Conservation (phyloP, 2,113 vertebrate species). For the Apus apus region DNA sequence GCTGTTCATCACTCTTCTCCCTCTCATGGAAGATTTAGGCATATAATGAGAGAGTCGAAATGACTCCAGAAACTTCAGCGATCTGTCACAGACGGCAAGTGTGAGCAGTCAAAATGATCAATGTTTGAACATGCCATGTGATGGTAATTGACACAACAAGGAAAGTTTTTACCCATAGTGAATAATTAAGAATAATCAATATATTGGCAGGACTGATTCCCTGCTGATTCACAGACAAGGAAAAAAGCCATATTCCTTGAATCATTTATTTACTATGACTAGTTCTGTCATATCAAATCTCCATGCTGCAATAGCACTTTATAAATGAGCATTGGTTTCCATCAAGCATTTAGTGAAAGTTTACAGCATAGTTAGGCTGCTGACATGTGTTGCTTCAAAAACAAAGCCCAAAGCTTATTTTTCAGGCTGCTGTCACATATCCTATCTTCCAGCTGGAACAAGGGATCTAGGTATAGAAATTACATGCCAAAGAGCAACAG, state of each 20-base stretch:
- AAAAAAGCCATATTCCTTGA: not conserved
- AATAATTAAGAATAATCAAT: slow-evolving; percentile 48
- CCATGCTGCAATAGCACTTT: not conserved
- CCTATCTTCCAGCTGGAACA: not conserved
- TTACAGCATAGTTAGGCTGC: not conserved
- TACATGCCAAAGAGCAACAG: not conserved
- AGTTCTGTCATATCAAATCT: not conserved
- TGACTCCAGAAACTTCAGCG: not conserved
- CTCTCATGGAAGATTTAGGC: slow-evolving; percentile 12
- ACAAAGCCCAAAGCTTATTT: not conserved
- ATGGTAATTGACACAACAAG: slow-evolving; percentile 27
- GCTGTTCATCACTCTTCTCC: not conserved
- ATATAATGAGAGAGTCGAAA: slow-evolving; percentile 24
- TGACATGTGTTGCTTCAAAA: not conserved
- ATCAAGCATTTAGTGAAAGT: not conserved
- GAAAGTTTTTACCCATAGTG: not conserved
- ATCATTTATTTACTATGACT: not conserved
- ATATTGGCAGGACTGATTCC: slow-evolving; percentile 22
- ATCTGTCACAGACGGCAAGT: slow-evolving; percentile 24
- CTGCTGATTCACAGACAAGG: not conserved
- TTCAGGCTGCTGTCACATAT: not conserved
- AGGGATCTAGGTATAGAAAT: not conserved
- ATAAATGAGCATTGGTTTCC: slow-evolving; percentile 1
- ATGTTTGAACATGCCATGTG: not conserved
- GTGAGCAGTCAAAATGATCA: slow-evolving; percentile 42